Base-by-base conservation (phyloP, 2,113 vertebrate species). In the Origma solitaria region DNA sequence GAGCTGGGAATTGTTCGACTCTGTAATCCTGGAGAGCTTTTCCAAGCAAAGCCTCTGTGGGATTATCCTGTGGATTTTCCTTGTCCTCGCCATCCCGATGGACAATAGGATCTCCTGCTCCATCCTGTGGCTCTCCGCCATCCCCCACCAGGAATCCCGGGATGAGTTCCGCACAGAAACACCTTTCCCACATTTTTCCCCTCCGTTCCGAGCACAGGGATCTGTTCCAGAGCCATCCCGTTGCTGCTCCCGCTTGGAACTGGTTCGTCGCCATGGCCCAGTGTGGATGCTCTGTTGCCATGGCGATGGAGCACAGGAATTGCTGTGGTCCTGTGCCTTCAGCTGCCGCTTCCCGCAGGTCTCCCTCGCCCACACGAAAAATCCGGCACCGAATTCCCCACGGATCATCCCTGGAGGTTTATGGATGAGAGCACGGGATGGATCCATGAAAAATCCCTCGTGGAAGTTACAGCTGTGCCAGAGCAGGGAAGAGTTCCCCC, bases 281-380 rank as follows among this genome's bases (percentile, higher is more conserved):
- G 58, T 75, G 82, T 84, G 86, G 45, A 58, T 93, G 62, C 86
- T 65, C 68, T 45, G 81, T 97, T 94, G 78, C 96, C 95, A 97
- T 97, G 95, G 97, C 44, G 94, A 97, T 84, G 84, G 62, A 82
- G 61, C 8, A 19, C 65, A 66, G 53, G 91, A 89, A 58, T 15
- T 25, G 83, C 49, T 40, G 57, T 50, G 70, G 68, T 51, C 71
- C 86, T 30, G 42, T 83, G 92, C 90, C 91, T 95, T 62, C 66
- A 38, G 68, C 64, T 60, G 83, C 60, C 14, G 88, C 51, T 66
- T 94, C 73, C 75, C 82, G 15, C 81, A 57, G 86, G n/a, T 88
- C 86, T 85, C 86, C 60, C 15, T 58, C 33, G 54, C 37, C 82
- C 50, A 20, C 60, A 2, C 35, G 11, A 12, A 77, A 94, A 94